Evolutionary conservation across 2,113 vertebrate species (phyloP).

Genomic region (Labeo rohita): DNA sequence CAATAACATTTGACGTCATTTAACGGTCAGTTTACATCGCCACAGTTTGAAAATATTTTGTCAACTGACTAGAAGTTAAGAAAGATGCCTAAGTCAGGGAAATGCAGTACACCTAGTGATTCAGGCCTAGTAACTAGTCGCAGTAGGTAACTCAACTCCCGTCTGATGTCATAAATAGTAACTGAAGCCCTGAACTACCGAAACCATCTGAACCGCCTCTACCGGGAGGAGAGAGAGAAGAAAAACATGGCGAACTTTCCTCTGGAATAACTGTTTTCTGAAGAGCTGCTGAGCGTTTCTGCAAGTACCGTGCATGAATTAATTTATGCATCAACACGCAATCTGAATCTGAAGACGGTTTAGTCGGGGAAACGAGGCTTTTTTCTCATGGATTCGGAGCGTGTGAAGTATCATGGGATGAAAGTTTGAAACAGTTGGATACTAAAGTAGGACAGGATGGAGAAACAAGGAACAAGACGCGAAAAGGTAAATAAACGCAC

Average conservation of each 20-base stretch:
- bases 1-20: background rate
- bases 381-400: slow-evolving; percentile 55
- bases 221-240: slow-evolving; percentile 65
- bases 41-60: background rate
- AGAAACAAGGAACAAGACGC: slow-evolving; percentile 72
- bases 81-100: background rate
- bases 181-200: slow-evolving; percentile 64
- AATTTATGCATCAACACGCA: background rate
- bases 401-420: slow-evolving; percentile 66
- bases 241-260: slow-evolving; percentile 76
- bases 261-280: slow-evolving; percentile 61
- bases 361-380: background rate
- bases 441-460: slow-evolving; percentile 74
- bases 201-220: slow-evolving; percentile 71
- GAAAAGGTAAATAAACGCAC: slow-evolving; percentile 72
- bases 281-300: slow-evolving; percentile 22
- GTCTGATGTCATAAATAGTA: slow-evolving; percentile 73
- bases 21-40: background rate
- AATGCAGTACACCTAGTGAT: background rate
- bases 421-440: slow-evolving; percentile 68
- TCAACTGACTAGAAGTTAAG: too few species aligned
- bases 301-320: slow-evolving; percentile 31
- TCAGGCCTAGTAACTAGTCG: background rate
- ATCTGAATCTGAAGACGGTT: background rate
- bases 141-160: slow-evolving; percentile 73